These are phyloP conservation scores for Cephus rjabovi DNA, from an alignment of 2,888 invertebrate species.

Conservation along the genomic window DNA sequence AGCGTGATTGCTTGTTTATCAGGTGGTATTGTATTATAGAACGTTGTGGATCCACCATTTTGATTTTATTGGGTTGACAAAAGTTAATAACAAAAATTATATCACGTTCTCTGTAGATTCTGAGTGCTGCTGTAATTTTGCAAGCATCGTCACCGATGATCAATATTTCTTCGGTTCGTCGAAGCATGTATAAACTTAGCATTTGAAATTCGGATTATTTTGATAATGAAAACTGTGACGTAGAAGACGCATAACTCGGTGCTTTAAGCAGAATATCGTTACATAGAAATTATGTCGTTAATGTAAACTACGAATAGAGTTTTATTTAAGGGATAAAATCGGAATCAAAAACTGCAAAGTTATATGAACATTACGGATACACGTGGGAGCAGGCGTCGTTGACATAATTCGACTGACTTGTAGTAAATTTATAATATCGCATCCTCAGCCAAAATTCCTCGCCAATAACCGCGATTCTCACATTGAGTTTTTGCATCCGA, in stretches of 20 bases:
- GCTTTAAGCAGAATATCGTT: not conserved
- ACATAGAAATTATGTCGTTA: not conserved
- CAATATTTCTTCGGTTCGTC: not conserved
- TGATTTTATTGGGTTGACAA: not conserved
- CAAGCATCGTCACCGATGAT: not conserved
- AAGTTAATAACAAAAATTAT: not conserved
- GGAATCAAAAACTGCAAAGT: not conserved
- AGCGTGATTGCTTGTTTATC: not conserved
- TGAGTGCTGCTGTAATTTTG: not conserved
- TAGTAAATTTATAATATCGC: not conserved
- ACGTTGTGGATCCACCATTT: not conserved
- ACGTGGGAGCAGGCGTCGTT: not conserved
- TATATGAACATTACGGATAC: not conserved
- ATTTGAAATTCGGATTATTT: not conserved
- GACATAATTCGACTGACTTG: not conserved
- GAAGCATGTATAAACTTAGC: not conserved
- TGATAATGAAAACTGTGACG: not conserved
- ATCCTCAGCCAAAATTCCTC: not conserved
- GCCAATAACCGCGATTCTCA: not conserved
- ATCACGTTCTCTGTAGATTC: not conserved
- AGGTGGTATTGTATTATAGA: not conserved
- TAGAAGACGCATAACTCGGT: not conserved
- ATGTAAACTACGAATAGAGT: not conserved
- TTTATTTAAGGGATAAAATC: not conserved
- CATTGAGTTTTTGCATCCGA: not conserved